A percentile compares a stretch with the other conserved stretches of the same genome.
Conservation (phyloP, 2,888 invertebrate species). For the Carterocephalus palaemon region DNA sequence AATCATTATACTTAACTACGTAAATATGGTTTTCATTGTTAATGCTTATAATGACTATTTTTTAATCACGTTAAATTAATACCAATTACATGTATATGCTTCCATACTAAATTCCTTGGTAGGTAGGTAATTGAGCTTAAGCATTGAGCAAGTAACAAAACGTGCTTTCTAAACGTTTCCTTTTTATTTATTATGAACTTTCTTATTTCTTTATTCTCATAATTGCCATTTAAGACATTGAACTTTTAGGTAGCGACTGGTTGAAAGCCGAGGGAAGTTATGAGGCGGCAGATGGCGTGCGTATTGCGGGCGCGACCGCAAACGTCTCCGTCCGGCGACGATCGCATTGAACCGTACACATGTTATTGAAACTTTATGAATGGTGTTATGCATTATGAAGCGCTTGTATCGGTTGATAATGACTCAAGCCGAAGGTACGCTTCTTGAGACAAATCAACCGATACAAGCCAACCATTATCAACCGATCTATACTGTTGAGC, state of each 20-base stretch:
- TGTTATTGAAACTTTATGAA: slow-evolving; percentile 1
- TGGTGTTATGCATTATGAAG: not conserved
- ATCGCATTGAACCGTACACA: slow-evolving; percentile 25
- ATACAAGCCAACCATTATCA: no score
- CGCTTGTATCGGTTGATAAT: no score
- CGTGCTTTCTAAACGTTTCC: slow-evolving; percentile 57
- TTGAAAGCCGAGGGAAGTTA: slow-evolving; percentile 70
- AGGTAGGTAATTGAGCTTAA: no score
- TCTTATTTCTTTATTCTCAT: slow-evolving; percentile 59
- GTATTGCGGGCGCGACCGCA: slow-evolving; percentile 41
- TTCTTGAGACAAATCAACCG: no score
- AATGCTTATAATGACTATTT: no score
- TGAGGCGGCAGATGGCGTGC: slow-evolving; percentile 68
- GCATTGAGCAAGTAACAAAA: slow-evolving; percentile 43
- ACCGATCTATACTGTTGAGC: no score
- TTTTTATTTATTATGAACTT: slow-evolving; percentile 64
- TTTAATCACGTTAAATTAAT: no score
- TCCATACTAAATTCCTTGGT: no score
- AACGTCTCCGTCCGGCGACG: slow-evolving; percentile 33
- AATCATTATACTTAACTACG: not conserved
- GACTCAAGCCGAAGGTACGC: no score
- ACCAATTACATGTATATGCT: no score
- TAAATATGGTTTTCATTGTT: no score
- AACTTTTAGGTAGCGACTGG: slow-evolving; percentile 50
- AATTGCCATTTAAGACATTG: slow-evolving; percentile 65